Evolutionary conservation across 2,113 vertebrate genomes (phyloP).

Genomic region (Neotragus moschatus): DNA sequence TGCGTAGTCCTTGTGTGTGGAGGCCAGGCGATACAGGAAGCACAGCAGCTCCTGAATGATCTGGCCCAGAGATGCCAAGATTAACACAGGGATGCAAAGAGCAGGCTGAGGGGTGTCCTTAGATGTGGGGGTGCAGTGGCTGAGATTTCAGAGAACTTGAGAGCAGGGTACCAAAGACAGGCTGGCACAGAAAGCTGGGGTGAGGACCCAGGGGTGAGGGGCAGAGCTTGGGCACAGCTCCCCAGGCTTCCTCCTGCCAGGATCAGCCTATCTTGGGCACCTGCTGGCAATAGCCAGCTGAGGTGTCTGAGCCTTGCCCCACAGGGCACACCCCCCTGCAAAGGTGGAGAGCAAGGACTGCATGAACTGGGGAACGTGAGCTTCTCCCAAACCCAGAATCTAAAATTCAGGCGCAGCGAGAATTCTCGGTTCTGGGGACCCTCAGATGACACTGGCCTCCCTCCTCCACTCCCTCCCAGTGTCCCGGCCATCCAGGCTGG

Average conservation of each 20-base stretch:
- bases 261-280: background rate
- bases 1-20: constrained; percentile 89
- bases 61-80: constrained; percentile 70
- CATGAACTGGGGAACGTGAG: background rate
- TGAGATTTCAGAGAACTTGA: background rate
- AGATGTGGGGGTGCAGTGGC: background rate
- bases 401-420: background rate
- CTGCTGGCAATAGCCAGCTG: background rate
- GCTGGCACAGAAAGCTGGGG: background rate
- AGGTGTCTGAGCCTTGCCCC: background rate
- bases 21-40: constrained; percentile 92
- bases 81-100: background rate
- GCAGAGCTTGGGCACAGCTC: background rate
- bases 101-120: background rate
- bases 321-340: background rate
- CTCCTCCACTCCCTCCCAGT: background rate
- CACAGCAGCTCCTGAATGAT: constrained; percentile 87
- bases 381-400: background rate
- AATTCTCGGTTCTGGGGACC: background rate
- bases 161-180: background rate
- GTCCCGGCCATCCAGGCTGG: background rate
- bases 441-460: background rate
- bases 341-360: background rate
- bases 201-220: background rate
- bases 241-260: background rate